Evolutionary conservation across 30 jellyfish, hydroid and myxozoan species (phyloP), one percentile per base, ranked within the genome.

Genomic region (Aurelia sp.): DNA sequence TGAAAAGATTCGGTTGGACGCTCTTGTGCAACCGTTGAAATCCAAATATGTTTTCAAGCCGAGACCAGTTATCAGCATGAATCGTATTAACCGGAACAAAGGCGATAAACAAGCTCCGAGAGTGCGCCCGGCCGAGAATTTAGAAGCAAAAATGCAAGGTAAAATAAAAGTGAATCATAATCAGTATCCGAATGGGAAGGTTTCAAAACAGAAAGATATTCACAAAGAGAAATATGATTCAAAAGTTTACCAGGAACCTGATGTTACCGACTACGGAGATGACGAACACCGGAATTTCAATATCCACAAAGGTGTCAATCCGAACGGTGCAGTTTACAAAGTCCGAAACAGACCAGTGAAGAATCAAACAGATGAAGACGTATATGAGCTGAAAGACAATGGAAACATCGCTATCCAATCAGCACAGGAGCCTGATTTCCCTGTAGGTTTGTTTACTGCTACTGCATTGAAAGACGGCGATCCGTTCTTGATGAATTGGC

Each of bases 371-470:
- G 55, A 44, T 44, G 55, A 44, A 44, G 55, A 44, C 55, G 15
- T 44, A 5, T 44, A 44, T 44, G 55, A 44, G 21, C 68, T 53
- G 21, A 75, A 33, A 50, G 60, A 47, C 74, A 15, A 69, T 53
- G 58, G 75, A 18, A 76, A 30, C 47, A 76, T 30, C 3, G 63
- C 51, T 6, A 10, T 13, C 40, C 55, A 57, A 27, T 44, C 67
- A 38, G 52, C 80, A 13, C 77, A 67, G 27, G 91, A 67, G 44
- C 85, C 84, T 16, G 84, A 82, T 55, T 82, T 82, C 53, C 91
- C 91, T 18, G 91, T 8, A 3, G 91, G 91, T 59, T 71, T 82
- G 27, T 18, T 57, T 8, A 74, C 80, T 13, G 68, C 78, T 6
- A 19, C 78, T 13, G 63, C 18, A 1, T 7, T 53, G 12, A 73